These are phyloP conservation scores for Montipora capitata DNA, from an alignment of 92 coral and sea anemone species.

Conservation along the genomic window DNA sequence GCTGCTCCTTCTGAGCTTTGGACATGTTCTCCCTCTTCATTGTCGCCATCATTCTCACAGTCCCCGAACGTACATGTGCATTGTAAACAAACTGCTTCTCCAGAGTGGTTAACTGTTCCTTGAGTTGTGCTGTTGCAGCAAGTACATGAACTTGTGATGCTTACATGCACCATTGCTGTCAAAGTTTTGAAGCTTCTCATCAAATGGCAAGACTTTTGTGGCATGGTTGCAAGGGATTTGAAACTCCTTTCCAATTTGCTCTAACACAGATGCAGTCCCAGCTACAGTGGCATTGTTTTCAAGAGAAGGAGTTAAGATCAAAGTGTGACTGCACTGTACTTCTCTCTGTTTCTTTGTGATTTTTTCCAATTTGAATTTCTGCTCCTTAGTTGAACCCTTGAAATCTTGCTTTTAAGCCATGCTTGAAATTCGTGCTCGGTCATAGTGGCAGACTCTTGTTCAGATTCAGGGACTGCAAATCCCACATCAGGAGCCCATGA, in stretches of 20 bases:
- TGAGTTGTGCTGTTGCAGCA: slow-evolving; percentile 40
- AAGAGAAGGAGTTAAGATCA: slow-evolving; percentile 61
- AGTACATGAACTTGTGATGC: slow-evolving; percentile 55
- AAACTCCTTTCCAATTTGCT: slow-evolving; percentile 67
- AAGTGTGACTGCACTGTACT: background rate
- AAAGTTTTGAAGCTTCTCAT: slow-evolving; percentile 44
- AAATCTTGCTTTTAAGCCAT: slow-evolving; percentile 7
- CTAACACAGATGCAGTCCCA: slow-evolving; percentile 71
- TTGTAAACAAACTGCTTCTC: slow-evolving; percentile 40
- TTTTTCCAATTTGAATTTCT: background rate
- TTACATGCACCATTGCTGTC: slow-evolving; percentile 40
- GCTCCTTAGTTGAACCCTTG: slow-evolving; percentile 27
- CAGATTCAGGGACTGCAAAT: too few species aligned
- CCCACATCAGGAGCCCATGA: too few species aligned
- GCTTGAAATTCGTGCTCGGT: too few species aligned
- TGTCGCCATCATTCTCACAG: background rate
- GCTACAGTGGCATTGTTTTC: slow-evolving; percentile 62
- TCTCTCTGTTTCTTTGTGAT: background rate
- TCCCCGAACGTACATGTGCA: background rate
- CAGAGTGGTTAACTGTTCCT: slow-evolving; percentile 25
- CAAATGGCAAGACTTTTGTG: slow-evolving; percentile 36
- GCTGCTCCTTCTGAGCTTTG: background rate
- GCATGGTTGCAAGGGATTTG: slow-evolving; percentile 51
- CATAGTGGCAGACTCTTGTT: too few species aligned
- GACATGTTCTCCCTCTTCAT: background rate